A percentile compares a stretch with the other conserved stretches of the same genome.
Conservation (phyloP, 2,888 invertebrate genomes). For the Apotomis betuletana region DNA sequence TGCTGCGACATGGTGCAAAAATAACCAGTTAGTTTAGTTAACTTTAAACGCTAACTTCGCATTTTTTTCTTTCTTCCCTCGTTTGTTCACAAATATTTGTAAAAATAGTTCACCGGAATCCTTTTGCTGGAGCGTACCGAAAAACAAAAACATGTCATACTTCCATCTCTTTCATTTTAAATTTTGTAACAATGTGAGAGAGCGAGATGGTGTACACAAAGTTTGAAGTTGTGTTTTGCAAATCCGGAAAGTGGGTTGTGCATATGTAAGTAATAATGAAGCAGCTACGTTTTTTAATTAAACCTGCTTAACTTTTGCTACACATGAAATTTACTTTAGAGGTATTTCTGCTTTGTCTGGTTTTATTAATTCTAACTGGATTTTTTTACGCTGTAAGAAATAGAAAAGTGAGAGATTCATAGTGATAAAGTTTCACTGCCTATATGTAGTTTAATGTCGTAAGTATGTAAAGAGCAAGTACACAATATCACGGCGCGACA, state of each 20-base stretch:
- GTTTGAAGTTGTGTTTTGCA: neutral
- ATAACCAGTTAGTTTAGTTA: too few relatives aligned
- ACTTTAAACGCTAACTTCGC: neutral
- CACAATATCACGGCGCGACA: too few relatives aligned
- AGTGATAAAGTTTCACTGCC: too few relatives aligned
- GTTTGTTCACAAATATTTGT: slow-evolving; percentile 13
- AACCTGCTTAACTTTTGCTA: slow-evolving; percentile 8
- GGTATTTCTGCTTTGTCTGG: neutral
- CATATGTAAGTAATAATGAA: slow-evolving; percentile 5
- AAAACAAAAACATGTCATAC: neutral
- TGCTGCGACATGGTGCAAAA: too few relatives aligned
- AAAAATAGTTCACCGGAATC: neutral
- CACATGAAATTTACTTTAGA: neutral
- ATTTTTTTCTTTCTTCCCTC: neutral
- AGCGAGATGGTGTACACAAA: neutral
- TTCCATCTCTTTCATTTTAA: neutral
- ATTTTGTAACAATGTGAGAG: neutral
- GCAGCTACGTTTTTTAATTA: slow-evolving; percentile 9
- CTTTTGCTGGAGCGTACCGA: neutral
- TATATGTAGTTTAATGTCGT: too few relatives aligned
- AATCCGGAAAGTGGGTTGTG: neutral
- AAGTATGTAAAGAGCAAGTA: too few relatives aligned
- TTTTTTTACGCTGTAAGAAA: too few relatives aligned
- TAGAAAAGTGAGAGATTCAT: too few relatives aligned
- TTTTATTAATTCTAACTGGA: neutral